Base-by-base conservation (phyloP, 1,140 invertebrate species). In the Trachymyrmex septentrionalis region DNA sequence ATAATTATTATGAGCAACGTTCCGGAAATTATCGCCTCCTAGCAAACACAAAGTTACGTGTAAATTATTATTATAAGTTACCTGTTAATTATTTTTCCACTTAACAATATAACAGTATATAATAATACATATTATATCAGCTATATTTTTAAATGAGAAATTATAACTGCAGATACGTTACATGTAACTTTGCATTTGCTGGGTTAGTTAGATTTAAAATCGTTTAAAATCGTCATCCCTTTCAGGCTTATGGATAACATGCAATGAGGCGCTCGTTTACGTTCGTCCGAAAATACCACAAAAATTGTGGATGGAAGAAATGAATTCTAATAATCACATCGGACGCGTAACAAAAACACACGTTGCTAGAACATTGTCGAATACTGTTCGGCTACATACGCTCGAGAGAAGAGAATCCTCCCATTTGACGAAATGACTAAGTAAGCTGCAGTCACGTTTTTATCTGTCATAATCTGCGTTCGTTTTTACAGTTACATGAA, bases 221-320 rank as follows among this genome's bases (percentile, higher is more conserved):
- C 44, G n/a, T 14, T 34, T 69, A 63, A 86, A 75, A 76, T 24
- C 7, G 3, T 9, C 76, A 27, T 61, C 4, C 16, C 16, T 71
- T 84, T 85, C 77, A 93, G 93, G 75, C 67, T 85, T 92, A 66
- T 82, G 86, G 81, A 86, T 93, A 77, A 92, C 80, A 3, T 92
- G 91, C 38, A 93, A 88, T 80, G 91, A 92, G 67, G 91, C 91
- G 12, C 88, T 88, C 44, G 87, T 94, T 21, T 91, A 89, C 34
- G 78, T 80, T 19, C 82, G 93, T 19, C 92, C 93, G 19, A 88
- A 91, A 57, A 87, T 93, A 72, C 87, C 84, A 30, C 38, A 63
- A 27, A 86, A 84, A 78, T 71, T 91, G 48, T 88, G 81, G 85
- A 24, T 59, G 7, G 61, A 86, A 19, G 80, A 86, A 21, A 48